These are phyloP conservation scores for Chymomyza procnemis DNA, from an alignment of 2,888 invertebrate species.

Conservation along the genomic window DNA sequence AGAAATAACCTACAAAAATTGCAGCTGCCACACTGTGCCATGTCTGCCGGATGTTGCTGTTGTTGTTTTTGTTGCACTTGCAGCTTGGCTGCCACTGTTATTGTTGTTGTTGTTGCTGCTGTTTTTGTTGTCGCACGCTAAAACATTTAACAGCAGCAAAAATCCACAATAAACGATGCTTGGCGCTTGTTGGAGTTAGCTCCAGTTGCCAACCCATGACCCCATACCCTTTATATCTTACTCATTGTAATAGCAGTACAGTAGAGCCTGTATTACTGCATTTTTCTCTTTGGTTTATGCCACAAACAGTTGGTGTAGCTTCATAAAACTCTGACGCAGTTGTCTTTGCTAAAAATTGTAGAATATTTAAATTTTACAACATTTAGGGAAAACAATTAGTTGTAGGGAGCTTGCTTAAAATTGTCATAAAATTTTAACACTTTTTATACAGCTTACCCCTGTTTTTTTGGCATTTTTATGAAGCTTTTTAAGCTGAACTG, in stretches of 20 bases:
- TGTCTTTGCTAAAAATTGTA: background rate
- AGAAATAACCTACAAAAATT: slow-evolving; percentile 8
- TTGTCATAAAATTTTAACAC: too few species aligned
- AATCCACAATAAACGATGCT: slow-evolving; percentile 44
- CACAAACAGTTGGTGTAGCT: background rate
- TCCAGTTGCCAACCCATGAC: slow-evolving; percentile 2
- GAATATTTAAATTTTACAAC: too few species aligned
- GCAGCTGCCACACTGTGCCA: slow-evolving; percentile 41
- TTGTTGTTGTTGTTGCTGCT: slow-evolving; percentile 12
- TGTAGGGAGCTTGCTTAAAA: too few species aligned
- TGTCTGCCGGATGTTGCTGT: slow-evolving; percentile 55
- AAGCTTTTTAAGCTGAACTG: too few species aligned
- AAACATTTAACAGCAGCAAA: slow-evolving; percentile 58
- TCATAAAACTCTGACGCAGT: background rate
- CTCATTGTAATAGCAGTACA: background rate
- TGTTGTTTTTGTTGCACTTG: slow-evolving; percentile 38
- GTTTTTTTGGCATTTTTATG: too few species aligned
- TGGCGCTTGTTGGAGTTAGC: slow-evolving; percentile 34
- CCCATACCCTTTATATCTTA: background rate
- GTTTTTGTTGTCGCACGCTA: slow-evolving; percentile 35
- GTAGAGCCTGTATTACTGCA: background rate
- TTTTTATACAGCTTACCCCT: too few species aligned
- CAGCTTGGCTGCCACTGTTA: slow-evolving; percentile 9
- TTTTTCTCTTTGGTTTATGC: background rate
- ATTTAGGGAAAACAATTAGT: too few species aligned